Evolutionary conservation across 2,888 invertebrate genomes (phyloP).

Genomic region (Phlogophora meticulosa): DNA sequence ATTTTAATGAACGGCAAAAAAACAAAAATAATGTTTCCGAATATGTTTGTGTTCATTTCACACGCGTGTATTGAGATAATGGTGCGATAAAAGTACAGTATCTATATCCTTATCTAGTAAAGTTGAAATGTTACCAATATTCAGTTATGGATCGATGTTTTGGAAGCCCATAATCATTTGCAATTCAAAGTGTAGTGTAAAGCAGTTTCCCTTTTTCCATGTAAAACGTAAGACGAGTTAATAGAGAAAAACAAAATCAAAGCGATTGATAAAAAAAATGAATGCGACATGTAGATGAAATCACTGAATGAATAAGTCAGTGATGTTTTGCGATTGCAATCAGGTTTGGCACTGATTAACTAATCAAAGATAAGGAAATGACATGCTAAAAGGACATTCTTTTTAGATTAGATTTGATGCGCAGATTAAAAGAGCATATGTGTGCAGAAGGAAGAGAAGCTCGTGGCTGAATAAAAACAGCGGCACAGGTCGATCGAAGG

Average conservation of each 20-base stretch:
- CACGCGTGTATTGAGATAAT: not conserved
- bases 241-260: not conserved
- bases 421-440: too few relatives aligned
- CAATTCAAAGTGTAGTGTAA: too few relatives aligned
- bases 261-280: not conserved
- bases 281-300: not conserved
- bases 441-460: too few relatives aligned
- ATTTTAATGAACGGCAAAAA: not conserved
- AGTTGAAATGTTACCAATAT: slow-evolving; percentile 2
- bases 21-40: not conserved
- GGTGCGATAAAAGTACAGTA: not conserved
- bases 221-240: not conserved
- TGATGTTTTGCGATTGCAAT: not conserved
- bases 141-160: not conserved
- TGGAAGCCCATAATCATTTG: too few relatives aligned
- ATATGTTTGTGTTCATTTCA: slow-evolving; percentile 8
- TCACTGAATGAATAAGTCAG: not conserved
- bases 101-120: not conserved
- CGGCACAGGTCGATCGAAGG: too few relatives aligned
- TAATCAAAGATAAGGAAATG: too few relatives aligned
- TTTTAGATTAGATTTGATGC: too few relatives aligned
- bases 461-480: too few relatives aligned
- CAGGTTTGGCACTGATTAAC: not conserved
- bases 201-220: too few relatives aligned
- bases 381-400: too few relatives aligned